Percentiles rank a stretch among this genome's conserved stretches.
These are phyloP conservation scores for Apis laboriosa DNA, from an alignment of 1,140 invertebrate genomes.

Conservation along the genomic window DNA sequence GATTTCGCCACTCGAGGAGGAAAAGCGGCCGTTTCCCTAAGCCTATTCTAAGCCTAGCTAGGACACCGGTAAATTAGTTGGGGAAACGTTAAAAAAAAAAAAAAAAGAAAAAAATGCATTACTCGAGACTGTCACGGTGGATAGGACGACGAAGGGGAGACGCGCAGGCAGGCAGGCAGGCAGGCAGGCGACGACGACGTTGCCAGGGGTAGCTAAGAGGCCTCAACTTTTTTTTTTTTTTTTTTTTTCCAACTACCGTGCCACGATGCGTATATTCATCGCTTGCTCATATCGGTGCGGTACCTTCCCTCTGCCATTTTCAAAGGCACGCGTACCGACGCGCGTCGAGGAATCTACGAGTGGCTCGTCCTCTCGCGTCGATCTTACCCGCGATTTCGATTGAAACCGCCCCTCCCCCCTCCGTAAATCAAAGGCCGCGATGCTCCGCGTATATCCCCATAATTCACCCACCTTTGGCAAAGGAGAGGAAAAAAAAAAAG, in stretches of 20 bases:
- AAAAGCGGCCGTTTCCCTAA: not conserved
- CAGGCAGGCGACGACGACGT: conserved; percentile 12
- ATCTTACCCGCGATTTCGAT: conserved; percentile 34
- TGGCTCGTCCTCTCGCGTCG: conserved; percentile 46
- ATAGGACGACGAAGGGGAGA: conserved; percentile 21
- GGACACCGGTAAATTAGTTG: conserved; percentile 16
- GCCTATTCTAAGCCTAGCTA: not conserved
- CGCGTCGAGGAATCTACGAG: conserved; percentile 27
- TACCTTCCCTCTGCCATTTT: conserved; percentile 26
- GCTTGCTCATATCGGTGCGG: conserved; percentile 38
- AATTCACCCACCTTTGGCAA: conserved; percentile 8
- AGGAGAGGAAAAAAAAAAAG: not conserved
- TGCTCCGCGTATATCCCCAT: not conserved
- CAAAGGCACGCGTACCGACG: conserved; percentile 36
- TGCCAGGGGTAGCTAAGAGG: conserved; percentile 45
- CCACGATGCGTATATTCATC: conserved; percentile 10
- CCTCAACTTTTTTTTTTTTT: conserved; percentile 15
- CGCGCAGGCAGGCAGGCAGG: not conserved
- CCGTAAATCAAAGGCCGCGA: conserved; percentile 20
- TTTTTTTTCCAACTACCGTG: conserved; percentile 17
- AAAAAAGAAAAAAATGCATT: conserved; percentile 21
- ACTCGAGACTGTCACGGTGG: conserved; percentile 35
- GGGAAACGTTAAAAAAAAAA: conserved; percentile 2
- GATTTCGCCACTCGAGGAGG: not conserved
- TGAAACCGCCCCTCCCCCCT: not conserved